Percentiles rank a stretch among this genome's conserved stretches.
Evolutionary conservation across 2,888 invertebrate genomes (phyloP).

Genomic region (Adelognathus sp.): DNA sequence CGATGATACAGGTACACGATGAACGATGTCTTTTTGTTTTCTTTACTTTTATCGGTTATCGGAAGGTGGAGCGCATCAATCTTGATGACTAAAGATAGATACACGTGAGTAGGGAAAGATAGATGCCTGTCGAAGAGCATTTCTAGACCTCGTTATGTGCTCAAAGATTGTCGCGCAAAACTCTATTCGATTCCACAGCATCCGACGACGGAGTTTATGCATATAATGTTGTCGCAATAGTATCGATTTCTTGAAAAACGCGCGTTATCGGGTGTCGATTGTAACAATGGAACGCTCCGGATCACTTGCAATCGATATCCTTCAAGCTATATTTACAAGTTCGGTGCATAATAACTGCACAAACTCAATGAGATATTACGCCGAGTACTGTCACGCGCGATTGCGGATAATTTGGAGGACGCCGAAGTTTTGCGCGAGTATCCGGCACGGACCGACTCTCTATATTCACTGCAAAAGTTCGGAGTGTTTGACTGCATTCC

Average conservation of each 20-base stretch:
- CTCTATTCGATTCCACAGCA: not conserved
- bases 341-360: not conserved
- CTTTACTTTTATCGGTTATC: not conserved
- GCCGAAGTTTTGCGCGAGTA: not conserved
- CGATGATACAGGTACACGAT: not conserved
- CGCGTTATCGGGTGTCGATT: not conserved
- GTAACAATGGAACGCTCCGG: not conserved
- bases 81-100: not conserved
- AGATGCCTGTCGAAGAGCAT: not conserved
- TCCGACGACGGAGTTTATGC: not conserved
- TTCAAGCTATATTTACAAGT: not conserved
- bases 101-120: not conserved
- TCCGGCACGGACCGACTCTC: not conserved
- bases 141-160: not conserved
- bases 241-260: not conserved
- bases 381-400: not conserved
- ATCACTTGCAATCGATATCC: not conserved
- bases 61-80: not conserved
- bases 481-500: not conserved
- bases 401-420: not conserved
- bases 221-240: not conserved
- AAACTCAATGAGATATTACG: not conserved
- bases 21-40: not conserved
- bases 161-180: not conserved
- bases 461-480: not conserved